Evolutionary conservation across 2,797 vertebrate species (phyloP).

Genomic region (Phrynocephalus vlangalii): DNA sequence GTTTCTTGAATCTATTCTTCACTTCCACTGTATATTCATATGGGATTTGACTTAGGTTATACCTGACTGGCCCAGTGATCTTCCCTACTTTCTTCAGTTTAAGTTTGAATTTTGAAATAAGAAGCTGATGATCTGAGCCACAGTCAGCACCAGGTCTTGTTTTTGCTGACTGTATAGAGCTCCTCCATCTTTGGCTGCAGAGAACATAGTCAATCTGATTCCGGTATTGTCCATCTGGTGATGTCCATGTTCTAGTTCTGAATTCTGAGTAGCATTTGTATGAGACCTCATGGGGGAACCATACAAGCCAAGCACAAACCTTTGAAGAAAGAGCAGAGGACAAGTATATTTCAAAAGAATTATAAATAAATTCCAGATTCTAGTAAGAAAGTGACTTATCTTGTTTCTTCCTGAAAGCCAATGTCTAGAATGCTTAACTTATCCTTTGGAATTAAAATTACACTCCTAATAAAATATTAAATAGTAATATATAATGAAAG

Average conservation of each 20-base stretch:
- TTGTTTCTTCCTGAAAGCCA: not conserved
- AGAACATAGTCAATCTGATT: no score
- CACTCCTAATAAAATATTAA: conserved; percentile 17
- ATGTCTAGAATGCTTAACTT: not conserved
- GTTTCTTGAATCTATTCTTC: no score
- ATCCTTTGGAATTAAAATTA: not conserved
- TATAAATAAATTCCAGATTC: not conserved
- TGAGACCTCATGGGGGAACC: not conserved
- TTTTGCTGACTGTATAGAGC: no score
- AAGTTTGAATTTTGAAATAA: no score
- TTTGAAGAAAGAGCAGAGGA: not conserved
- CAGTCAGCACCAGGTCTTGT: no score
- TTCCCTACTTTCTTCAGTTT: no score
- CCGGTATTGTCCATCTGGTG: no score
- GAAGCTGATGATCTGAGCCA: no score
- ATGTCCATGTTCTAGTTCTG: not conserved
- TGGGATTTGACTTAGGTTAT: no score
- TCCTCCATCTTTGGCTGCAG: no score
- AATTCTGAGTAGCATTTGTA: not conserved
- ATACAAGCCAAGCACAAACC: not conserved
- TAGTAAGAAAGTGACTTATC: not conserved
- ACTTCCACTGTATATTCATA: no score
- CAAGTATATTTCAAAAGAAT: not conserved
- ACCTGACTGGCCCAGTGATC: no score
- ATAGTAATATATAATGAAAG: not conserved